These are phyloP conservation scores for Parnassius mnemosyne DNA, from an alignment of 2,888 invertebrate genomes.

Conservation along the genomic window DNA sequence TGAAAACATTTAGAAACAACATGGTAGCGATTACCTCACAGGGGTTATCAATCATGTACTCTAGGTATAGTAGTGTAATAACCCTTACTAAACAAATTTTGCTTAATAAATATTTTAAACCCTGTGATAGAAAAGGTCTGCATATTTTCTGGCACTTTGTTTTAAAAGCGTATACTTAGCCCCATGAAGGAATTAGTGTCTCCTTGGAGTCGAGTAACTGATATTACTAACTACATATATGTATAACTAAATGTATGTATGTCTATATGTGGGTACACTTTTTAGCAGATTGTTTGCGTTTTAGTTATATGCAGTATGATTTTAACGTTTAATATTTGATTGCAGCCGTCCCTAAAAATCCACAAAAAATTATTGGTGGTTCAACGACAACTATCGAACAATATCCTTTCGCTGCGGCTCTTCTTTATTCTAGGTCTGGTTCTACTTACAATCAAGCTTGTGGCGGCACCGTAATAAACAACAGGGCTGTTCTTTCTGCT, in stretches of 20 bases:
- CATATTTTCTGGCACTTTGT: no score
- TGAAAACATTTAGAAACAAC: no score
- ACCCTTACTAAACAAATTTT: no score
- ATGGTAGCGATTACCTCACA: no score
- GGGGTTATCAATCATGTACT: no score
- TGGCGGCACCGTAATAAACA: conserved; percentile 44
- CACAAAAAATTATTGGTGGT: conserved; percentile 47
- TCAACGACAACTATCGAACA: conserved; percentile 37
- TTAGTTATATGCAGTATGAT: background rate
- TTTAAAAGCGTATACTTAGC: no score
- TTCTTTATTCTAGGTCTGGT: conserved; percentile 34
- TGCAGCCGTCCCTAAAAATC: conserved; percentile 20
- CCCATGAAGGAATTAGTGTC: no score
- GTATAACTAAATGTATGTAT: background rate
- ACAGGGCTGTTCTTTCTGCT: conserved; percentile 43
- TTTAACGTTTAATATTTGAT: background rate
- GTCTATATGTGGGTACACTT: background rate
- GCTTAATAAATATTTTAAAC: no score
- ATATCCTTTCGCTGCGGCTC: conserved; percentile 29
- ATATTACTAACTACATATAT: no score
- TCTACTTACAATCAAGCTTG: conserved; percentile 28
- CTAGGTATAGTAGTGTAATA: no score
- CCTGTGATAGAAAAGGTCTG: no score
- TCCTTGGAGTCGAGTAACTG: no score
- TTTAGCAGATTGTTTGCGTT: background rate